Percentiles rank a stretch among this genome's conserved stretches.
Evolutionary conservation across 2,797 vertebrate genomes (phyloP).

Genomic region (Falco berigora): DNA sequence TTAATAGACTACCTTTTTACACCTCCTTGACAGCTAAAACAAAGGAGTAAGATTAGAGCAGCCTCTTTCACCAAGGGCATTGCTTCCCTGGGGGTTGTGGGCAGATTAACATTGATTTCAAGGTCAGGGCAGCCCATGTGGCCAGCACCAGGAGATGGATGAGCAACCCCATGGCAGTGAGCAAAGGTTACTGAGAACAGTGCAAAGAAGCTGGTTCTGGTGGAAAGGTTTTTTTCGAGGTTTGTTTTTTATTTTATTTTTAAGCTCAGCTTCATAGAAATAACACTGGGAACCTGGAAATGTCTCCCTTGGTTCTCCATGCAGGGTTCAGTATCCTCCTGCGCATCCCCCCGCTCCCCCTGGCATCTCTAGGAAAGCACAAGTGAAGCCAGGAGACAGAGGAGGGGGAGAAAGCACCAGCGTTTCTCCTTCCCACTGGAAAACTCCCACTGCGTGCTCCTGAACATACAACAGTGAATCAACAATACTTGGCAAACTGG

Average conservation of each 20-base stretch:
- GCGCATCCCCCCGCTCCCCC: no score
- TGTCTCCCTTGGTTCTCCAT: neutral
- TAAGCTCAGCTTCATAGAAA: neutral
- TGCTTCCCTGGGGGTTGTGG: neutral
- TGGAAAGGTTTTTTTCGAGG: neutral
- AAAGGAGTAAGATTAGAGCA: neutral
- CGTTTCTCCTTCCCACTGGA: neutral
- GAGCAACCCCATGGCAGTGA: neutral
- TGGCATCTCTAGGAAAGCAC: neutral
- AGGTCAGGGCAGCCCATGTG: neutral
- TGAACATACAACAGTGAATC: neutral
- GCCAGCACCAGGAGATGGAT: neutral
- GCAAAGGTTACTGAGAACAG: neutral
- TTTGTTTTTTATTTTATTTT: neutral
- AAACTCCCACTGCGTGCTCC: neutral
- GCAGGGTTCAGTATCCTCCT: neutral
- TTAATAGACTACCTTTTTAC: neutral
- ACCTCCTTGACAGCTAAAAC: neutral
- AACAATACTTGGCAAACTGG: neutral
- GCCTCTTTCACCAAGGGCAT: neutral
- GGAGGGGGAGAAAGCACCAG: neutral
- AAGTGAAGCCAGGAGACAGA: neutral
- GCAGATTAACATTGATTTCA: neutral
- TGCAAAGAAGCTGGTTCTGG: neutral
- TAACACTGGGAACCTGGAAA: neutral